phyloP scores from a whole-genome alignment of 2,113 vertebrate genomes.

The Nibea albiflora region DNA sequence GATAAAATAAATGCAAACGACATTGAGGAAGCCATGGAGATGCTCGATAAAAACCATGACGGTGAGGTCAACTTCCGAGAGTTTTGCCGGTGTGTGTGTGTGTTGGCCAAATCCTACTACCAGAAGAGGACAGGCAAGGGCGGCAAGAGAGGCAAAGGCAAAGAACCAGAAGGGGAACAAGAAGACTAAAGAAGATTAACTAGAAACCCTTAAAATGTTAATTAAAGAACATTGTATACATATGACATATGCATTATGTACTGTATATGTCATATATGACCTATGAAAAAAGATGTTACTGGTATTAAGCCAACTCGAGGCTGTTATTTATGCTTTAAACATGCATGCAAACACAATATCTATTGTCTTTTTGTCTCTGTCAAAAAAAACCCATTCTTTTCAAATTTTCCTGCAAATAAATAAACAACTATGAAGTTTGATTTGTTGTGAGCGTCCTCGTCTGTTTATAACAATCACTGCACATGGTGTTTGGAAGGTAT shows the following conservation, averaged over 20 bases:
- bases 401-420: constrained; percentile 13
- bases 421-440: constrained; percentile 1
- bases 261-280: neutral
- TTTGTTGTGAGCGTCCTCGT: neutral
- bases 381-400: neutral
- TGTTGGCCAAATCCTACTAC: constrained; percentile 72
- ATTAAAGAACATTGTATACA: neutral
- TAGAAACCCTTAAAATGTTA: neutral
- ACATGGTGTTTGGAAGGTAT: neutral
- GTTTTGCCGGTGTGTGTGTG: constrained; percentile 73
- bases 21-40: constrained; percentile 68
- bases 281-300: neutral
- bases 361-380: neutral
- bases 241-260: neutral
- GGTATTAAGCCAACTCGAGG: neutral
- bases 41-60: constrained; percentile 82
- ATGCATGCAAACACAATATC: neutral
- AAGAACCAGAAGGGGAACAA: constrained; percentile 6
- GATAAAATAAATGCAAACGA: constrained; percentile 64
- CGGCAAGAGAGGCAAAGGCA: constrained; percentile 48
- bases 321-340: constrained; percentile 1
- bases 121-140: constrained; percentile 68
- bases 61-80: constrained; percentile 80
- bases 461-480: constrained; percentile 13
- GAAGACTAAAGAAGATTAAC: constrained; percentile 33